Conservation (phyloP, 2,797 vertebrate species). For the Oreortyx pictus region DNA sequence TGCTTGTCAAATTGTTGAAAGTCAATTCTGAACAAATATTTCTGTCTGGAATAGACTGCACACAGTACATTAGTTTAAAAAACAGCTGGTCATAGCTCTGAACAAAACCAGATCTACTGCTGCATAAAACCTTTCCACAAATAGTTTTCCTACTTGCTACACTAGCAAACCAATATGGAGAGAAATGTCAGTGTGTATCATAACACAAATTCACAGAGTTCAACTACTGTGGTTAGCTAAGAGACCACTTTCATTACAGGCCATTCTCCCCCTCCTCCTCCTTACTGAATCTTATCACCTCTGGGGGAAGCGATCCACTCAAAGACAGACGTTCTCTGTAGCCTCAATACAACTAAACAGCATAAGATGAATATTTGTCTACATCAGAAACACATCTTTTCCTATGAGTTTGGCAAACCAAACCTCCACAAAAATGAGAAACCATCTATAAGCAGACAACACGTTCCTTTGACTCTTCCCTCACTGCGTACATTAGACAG, state of each 20-base stretch:
- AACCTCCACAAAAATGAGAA: background rate
- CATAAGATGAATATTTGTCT: background rate
- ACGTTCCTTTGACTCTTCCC: background rate
- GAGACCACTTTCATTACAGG: background rate
- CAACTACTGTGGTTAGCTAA: background rate
- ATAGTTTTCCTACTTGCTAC: background rate
- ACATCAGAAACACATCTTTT: background rate
- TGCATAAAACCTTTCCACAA: background rate
- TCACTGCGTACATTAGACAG: background rate
- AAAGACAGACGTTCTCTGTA: background rate
- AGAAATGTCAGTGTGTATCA: background rate
- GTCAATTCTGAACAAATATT: conserved; percentile 45
- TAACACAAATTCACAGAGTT: background rate
- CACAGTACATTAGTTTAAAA: background rate
- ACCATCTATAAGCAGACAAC: background rate
- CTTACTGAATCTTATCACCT: background rate
- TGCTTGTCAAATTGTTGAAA: conserved; percentile 53
- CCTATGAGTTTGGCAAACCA: background rate
- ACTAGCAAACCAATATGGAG: background rate
- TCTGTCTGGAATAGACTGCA: conserved; percentile 19
- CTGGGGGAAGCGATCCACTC: background rate
- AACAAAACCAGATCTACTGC: background rate
- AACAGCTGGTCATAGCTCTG: conserved; percentile 1
- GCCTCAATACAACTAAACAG: background rate
- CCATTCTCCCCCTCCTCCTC: background rate